Base-by-base conservation (phyloP, 2,797 vertebrate species). In the Thalassophryne amazonica region DNA sequence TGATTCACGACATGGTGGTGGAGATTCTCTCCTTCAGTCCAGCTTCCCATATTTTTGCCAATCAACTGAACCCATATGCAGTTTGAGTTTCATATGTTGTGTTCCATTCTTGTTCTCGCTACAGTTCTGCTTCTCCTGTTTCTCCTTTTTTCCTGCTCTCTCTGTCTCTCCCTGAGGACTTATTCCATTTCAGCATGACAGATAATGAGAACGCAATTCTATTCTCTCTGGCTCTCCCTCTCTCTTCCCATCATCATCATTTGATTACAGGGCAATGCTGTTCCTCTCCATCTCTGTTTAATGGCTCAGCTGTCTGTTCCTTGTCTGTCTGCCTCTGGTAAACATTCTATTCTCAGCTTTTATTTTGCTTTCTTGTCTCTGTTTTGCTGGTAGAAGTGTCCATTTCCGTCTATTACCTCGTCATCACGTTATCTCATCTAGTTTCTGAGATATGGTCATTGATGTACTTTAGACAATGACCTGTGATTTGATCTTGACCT, bases 111-210 rank as follows among this genome's bases (percentile, higher is more conserved):
- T 35, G 6, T 32, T 28, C 29, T 33, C 13, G 17, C 27, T 12
- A n/a, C n/a, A n/a, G n/a, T n/a, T n/a, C 18, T 45, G 10, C 34
- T 35, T 12, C 21, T 32, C n/a, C 23, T 27, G 28, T 24, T n/a
- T 24, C 29, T 2, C 18, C 17, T 24, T 51, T 33, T 24, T 38
- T 39, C 53, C 37, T 12, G 14, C 48, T 36, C 32, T 37, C 35
- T 37, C 35, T 10, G 13, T 32, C 25, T 12, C 4, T 55, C 66
- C 62, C 62, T 6, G 8, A 70, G 64, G 72, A 76, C 64, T 78
- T 61, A 55, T 77, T 74, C 60, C 71, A 70, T 73, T 73, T 71
- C 69, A 66, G 56, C 48, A 62, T 76, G 81, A 74, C 60, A 69
- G 67, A 82, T 73, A 69, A 80, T 76, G 82, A 80, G 61, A 75